These are phyloP conservation scores for Ricordea florida DNA, from an alignment of 92 coral and sea anemone species.

Conservation along the genomic window DNA sequence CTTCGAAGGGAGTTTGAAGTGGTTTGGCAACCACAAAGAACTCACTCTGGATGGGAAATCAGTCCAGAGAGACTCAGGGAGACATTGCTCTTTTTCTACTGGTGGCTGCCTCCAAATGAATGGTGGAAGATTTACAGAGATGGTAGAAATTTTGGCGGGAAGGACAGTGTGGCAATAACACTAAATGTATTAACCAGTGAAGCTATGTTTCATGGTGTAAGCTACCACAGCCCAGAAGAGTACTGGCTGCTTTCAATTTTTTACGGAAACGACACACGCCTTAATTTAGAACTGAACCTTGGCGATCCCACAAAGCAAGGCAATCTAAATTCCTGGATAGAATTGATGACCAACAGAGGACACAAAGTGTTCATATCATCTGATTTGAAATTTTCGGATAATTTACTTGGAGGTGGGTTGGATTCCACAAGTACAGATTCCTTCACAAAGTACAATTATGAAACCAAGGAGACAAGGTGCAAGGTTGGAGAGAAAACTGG, in stretches of 20 bases:
- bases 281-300: constrained; percentile 36
- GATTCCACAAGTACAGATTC: constrained; percentile 23
- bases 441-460: constrained; percentile 47
- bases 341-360: background rate
- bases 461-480: constrained; percentile 28
- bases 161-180: constrained; percentile 27
- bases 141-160: constrained; percentile 46
- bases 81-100: background rate
- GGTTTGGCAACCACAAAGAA: constrained; percentile 10
- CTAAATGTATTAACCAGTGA: constrained; percentile 25
- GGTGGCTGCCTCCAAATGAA: constrained; percentile 17
- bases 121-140: constrained; percentile 45
- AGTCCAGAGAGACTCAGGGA: background rate
- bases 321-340: constrained; percentile 28
- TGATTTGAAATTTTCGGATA: constrained; percentile 9
- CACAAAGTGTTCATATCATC: constrained; percentile 12
- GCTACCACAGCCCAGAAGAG: constrained; percentile 47
- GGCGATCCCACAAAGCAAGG: background rate
- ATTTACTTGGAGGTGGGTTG: background rate
- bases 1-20: constrained; percentile 19
- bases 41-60: constrained; percentile 11
- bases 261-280: constrained; percentile 30
- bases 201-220: constrained; percentile 17
- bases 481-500: constrained; percentile 27
- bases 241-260: constrained; percentile 40